These are phyloP conservation scores for Drosophila tripunctata DNA, from an alignment of 2,888 invertebrate genomes.

Conservation along the genomic window DNA sequence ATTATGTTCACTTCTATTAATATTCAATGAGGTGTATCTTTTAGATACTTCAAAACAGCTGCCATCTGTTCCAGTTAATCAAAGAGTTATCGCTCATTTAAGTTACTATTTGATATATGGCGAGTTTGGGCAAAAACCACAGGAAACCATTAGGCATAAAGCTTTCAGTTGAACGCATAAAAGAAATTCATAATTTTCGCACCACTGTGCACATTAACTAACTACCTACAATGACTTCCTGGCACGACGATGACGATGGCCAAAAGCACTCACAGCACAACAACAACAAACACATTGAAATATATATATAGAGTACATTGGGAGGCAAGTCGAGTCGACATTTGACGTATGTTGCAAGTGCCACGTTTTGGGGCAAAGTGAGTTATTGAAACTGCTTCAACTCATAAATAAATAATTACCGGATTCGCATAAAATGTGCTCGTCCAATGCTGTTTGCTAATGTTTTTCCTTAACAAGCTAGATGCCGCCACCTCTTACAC, in stretches of 20 bases:
- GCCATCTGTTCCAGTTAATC: neutral
- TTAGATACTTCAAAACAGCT: neutral
- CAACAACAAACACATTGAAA: slow-evolving; percentile 8
- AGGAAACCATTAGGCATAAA: slow-evolving; percentile 22
- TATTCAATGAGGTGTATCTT: neutral
- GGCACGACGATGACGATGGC: slow-evolving; percentile 48
- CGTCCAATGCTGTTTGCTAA: slow-evolving; percentile 60
- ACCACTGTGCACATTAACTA: slow-evolving; percentile 80
- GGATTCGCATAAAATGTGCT: slow-evolving; percentile 72
- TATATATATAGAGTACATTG: slow-evolving; percentile 4
- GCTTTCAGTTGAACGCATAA: slow-evolving; percentile 34
- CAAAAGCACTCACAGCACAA: slow-evolving; percentile 27
- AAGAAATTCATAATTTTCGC: slow-evolving; percentile 71
- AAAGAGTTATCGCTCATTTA: neutral
- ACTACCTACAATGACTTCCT: slow-evolving; percentile 78
- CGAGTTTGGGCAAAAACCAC: neutral
- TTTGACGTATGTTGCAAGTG: slow-evolving; percentile 55
- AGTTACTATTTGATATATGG: neutral
- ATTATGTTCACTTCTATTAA: neutral
- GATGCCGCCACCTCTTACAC: slow-evolving; percentile 15
- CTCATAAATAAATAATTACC: slow-evolving; percentile 84
- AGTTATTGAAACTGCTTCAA: slow-evolving; percentile 83
- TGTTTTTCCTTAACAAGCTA: slow-evolving; percentile 47
- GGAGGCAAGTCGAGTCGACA: slow-evolving; percentile 37
- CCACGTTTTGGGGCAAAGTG: slow-evolving; percentile 54